phyloP scores from a whole-genome alignment of 1,140 invertebrate species.

The Drosophila watanabei region DNA sequence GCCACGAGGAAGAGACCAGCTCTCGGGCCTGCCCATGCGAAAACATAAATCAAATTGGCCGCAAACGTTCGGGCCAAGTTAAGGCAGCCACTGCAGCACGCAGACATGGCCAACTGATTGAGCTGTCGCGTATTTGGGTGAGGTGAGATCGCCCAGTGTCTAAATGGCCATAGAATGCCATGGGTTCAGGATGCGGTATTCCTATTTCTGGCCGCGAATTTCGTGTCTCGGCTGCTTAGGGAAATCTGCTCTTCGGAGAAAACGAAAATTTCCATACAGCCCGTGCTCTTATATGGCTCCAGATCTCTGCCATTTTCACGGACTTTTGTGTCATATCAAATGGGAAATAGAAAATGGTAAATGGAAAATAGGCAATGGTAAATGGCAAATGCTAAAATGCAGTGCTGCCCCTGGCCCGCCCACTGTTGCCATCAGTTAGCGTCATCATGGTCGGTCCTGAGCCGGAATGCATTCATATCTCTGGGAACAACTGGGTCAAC shows the following conservation, averaged over 20 bases:
- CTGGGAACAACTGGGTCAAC: slow-evolving; percentile 29
- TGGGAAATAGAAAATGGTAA: slow-evolving; percentile 15
- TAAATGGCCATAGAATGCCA: slow-evolving; percentile 33
- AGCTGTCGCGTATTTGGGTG: slow-evolving; percentile 81
- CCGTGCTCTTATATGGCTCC: slow-evolving; percentile 56
- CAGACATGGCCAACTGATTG: slow-evolving; percentile 81
- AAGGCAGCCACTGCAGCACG: slow-evolving; percentile 56
- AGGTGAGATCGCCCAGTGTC: slow-evolving; percentile 75
- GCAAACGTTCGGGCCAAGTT: slow-evolving; percentile 16
- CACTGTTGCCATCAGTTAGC: slow-evolving; percentile 42
- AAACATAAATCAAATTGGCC: slow-evolving; percentile 76
- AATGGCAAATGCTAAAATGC: slow-evolving; percentile 6
- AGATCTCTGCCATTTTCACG: slow-evolving; percentile 56
- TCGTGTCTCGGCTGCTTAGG: slow-evolving; percentile 60
- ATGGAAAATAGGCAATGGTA: slow-evolving; percentile 1
- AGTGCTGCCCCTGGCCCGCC: slow-evolving; percentile 41
- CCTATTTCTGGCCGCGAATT: slow-evolving; percentile 51
- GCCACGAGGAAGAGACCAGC: slow-evolving; percentile 73
- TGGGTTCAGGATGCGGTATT: slow-evolving; percentile 1
- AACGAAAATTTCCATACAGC: slow-evolving; percentile 66
- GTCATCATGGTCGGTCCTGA: slow-evolving; percentile 6
- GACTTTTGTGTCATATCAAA: slow-evolving; percentile 74
- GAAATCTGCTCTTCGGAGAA: slow-evolving; percentile 42
- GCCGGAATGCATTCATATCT: slow-evolving; percentile 40
- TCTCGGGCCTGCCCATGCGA: slow-evolving; percentile 33